Evolutionary conservation across 2,888 invertebrate species (phyloP), one percentile per base, ranked within the genome.

Genomic region (Mythimna loreyi): DNA sequence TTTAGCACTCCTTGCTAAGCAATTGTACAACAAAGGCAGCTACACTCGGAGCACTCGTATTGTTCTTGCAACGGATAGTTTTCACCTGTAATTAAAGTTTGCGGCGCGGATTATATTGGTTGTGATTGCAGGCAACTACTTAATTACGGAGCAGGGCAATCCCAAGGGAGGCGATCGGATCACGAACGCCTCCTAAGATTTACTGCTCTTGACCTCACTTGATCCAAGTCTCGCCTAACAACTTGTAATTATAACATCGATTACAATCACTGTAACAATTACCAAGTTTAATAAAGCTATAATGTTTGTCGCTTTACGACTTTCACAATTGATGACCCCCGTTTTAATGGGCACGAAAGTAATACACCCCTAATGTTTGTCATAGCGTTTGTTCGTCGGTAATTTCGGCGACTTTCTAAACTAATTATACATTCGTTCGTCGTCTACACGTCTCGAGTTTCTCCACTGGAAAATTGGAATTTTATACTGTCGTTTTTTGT

Each of bases 171-270:
- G 82, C 84, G 86, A 91, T 90, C 84, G 78, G 81, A 83, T 86
- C 83, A 85, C 82, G 80, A 87, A 87, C 85, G 86, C 84, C 86
- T 86, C 80, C 80, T 66, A 88, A 90, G 93, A 93, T 93, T 93
- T 92, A 93, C 89, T 86, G 86, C 87, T 89, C 87, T 91, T 92
- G 92, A 92, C 93, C 93, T 88, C 86, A 89, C 89, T 92, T 92
- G 90, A 91, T 89, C 89, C 71, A 67, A 76, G 75, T 74, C 78
- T 85, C 82, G 82, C 78, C 69, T 76, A 86, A 85, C 85, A 87
- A 88, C 81, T 82, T 85, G 82, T 89, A 85, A 87, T 87, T 85
- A 85, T 84, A 83, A 85, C 80, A 82, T 72, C 83, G 77, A 86
- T 87, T 82, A 82, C 73, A 76, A 82, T 78, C 82, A 78, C 65